Evolutionary conservation across 92 coral and sea anemone genomes (phyloP).

Genomic region (Bergia sp.): DNA sequence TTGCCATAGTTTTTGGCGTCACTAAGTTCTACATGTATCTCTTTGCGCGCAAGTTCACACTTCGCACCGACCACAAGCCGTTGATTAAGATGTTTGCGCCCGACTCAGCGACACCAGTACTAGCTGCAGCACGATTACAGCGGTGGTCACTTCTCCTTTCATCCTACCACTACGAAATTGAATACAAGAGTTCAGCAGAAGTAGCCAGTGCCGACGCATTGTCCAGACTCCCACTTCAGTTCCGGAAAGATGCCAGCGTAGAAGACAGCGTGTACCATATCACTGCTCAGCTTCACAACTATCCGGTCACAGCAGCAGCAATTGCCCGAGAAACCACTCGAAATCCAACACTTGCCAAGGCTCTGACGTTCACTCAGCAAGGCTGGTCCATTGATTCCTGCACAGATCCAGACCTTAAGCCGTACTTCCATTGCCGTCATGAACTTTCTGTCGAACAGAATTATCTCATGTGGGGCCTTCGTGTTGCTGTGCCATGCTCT

Average conservation of each 20-base stretch:
- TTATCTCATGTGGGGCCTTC: constrained; percentile 47
- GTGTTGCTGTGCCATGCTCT: constrained; percentile 41
- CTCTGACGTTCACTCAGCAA: not conserved
- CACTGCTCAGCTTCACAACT: not conserved
- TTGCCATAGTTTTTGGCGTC: constrained; percentile 15
- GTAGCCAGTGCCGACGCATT: constrained; percentile 41
- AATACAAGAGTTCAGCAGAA: not conserved
- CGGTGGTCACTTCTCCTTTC: constrained; percentile 34
- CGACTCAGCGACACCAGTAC: constrained; percentile 28
- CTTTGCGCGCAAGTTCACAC: not conserved
- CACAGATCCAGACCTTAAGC: constrained; percentile 9
- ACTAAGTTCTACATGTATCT: constrained; percentile 45
- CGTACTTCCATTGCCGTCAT: constrained; percentile 18
- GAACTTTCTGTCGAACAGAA: constrained; percentile 18
- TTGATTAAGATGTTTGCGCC: constrained; percentile 64
- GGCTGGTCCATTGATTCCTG: constrained; percentile 3
- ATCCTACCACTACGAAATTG: constrained; percentile 23
- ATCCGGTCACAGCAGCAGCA: constrained; percentile 26
- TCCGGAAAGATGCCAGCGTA: not conserved
- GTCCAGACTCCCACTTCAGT: constrained; percentile 32
- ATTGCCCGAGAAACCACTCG: not conserved
- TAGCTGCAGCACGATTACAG: constrained; percentile 38
- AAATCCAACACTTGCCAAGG: constrained; percentile 3
- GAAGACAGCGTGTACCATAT: constrained; percentile 32
- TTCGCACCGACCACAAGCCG: not conserved